These are phyloP conservation scores for Anarhynchus alexandrinus DNA, from an alignment of 2,113 vertebrate genomes.

Conservation along the genomic window DNA sequence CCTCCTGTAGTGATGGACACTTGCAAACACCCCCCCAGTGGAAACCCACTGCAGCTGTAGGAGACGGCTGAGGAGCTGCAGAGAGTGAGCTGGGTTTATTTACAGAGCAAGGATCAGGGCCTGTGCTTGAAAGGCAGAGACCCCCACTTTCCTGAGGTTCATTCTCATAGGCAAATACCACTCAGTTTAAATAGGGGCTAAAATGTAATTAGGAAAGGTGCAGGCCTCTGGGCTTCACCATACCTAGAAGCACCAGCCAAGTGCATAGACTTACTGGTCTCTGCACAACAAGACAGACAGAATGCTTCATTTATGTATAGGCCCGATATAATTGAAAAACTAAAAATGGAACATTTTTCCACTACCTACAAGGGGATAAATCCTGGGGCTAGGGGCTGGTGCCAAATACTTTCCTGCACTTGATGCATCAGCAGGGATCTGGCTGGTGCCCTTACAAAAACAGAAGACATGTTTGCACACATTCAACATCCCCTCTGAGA, in stretches of 20 bases:
- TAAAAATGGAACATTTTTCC: background rate
- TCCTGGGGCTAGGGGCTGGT: background rate
- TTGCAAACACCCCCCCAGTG: background rate
- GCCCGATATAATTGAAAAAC: background rate
- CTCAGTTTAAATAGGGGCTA: background rate
- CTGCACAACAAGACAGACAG: background rate
- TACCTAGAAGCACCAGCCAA: background rate
- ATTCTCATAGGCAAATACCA: background rate
- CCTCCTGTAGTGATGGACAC: background rate
- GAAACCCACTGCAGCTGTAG: background rate
- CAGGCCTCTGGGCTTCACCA: background rate
- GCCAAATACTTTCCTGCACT: constrained; percentile 39
- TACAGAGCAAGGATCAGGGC: background rate
- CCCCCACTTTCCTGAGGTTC: rapidly evolving
- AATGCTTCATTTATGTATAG: background rate
- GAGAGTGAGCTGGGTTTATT: background rate
- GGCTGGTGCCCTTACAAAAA: constrained; percentile 44
- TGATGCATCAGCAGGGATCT: constrained; percentile 34
- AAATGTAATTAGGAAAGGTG: background rate
- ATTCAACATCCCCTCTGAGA: constrained; percentile 5
- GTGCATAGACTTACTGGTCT: background rate
- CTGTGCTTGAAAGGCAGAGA: background rate
- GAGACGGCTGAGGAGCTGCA: background rate
- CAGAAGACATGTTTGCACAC: constrained; percentile 1
- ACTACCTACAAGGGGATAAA: background rate